Base-by-base conservation (phyloP, 2,888 invertebrate species). In the Lymantria monacha region DNA sequence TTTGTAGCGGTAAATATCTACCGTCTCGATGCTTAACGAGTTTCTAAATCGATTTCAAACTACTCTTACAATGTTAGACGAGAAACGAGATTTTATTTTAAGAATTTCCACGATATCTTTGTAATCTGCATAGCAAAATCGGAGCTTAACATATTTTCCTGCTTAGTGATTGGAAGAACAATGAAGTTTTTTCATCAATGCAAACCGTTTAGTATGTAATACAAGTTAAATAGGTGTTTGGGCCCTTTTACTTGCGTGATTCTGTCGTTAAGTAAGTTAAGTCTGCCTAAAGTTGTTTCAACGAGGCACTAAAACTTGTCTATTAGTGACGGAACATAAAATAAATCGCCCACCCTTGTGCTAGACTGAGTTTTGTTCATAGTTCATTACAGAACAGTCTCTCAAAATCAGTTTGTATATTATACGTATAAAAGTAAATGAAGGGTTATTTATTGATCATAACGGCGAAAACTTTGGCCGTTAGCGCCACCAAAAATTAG, bases 401-500 rank as follows among this genome's bases (percentile, higher is more conserved):
- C 57, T 43, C 54, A 38, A 22, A 57, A n/a, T 45, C 55, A 51
- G 49, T 61, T 58, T 57, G 55, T 62, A 52, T 57, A 66, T 58
- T 57, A 56, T 59, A 48, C 59, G 50, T 54, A 61, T 69, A 66
- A 68, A 74, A 69, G 63, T 63, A 69, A 73, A 65, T 56, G 62
- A 74, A 70, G 69, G 68, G 61, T 70, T 72, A 74, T 81, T 80
- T 75, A 79, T 74, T 68, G 71, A 69, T 70, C 69, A 61, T 78
- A 75, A 79, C 66, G 67, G 59, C 59, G 64, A 51, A 64, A 82
- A 82, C 63, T 82, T 82, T 52, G 59, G 66, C 69, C 72, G 68
- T 80, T 81, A 76, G 63, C 63, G 65, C 66, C 65, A 66, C 68
- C 73, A 79, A 77, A 76, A 76, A 77, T 80, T 76, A 74, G 66